Evolutionary conservation across 2,888 invertebrate genomes (phyloP), one percentile per base, ranked within the genome.

Genomic region (Lissonota sp.): DNA sequence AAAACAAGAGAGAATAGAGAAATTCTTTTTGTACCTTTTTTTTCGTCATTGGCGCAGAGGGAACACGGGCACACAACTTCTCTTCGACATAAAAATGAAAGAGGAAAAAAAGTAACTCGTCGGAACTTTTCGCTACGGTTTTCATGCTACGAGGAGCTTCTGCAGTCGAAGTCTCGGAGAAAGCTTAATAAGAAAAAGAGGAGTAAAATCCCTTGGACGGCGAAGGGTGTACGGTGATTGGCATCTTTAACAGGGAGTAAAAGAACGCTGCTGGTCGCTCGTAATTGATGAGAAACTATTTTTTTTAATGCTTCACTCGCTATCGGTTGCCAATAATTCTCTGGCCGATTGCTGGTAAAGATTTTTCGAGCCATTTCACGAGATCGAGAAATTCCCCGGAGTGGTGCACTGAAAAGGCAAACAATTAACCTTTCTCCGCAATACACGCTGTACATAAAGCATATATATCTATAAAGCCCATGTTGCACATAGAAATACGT

Each of bases 351-450:
- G 55, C 46, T 14, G 46, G 51, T 26, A 53, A 14, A 53, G 37
- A 70, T 40, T 58, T 69, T 58, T 58, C 26, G 26, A 8, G 26
- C n/a, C 8, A 60, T 7, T 53, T n/a, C 12, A 46, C 58, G 37
- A 62, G 42, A 6, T 12, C 26, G 53, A 12, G 37, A 39, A 64
- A 14, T 26, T 60, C 73, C 37, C 55, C 10, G 7, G 63, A 57
- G 63, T 51, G 69, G 12, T 46, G 14, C 69, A 51, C 63, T 12
- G 16, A 10, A 69, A 58, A 69, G 55, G 63, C 63, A 51, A 79
- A 74, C 73, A 79, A 79, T 79, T 79, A 79, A 79, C 73, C 69
- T 79, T 64, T 64, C 63, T 63, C 26, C 63, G 26, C 44, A 55
- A 53, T 55, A 60, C 66, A 60, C 42, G n/a, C 37, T 14, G 53